Conservation (phyloP, 2,888 invertebrate genomes). For the Saturnia pavonia region DNA sequence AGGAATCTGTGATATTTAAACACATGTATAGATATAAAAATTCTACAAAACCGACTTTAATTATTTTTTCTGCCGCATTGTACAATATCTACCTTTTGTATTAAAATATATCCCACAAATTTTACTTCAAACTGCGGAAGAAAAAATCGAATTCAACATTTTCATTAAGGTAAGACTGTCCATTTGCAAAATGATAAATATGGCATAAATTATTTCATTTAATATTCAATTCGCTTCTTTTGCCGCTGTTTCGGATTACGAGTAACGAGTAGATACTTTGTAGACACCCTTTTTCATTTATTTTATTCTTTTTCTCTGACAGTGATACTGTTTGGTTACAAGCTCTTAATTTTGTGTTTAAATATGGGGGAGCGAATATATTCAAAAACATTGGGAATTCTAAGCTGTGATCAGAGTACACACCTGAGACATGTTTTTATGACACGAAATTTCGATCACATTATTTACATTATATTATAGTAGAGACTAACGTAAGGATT, state of each 20-base stretch:
- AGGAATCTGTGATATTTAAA: no score
- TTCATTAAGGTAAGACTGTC: conserved; percentile 80
- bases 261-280: conserved; percentile 68
- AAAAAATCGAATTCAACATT: conserved; percentile 65
- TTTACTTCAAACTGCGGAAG: conserved; percentile 24
- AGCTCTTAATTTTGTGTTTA: conserved; percentile 77
- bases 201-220: conserved; percentile 83
- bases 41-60: no score
- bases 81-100: neutral
- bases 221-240: conserved; percentile 82
- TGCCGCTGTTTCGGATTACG: conserved; percentile 62
- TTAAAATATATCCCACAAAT: conserved; percentile 10
- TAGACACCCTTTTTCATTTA: conserved; percentile 73
- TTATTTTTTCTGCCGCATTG: neutral
- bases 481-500: neutral
- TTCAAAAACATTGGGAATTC: conserved; percentile 69
- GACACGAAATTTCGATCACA: neutral
- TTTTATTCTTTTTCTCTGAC: conserved; percentile 48
- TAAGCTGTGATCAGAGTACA: conserved; percentile 46
- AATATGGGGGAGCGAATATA: conserved; percentile 71
- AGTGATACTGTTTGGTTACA: conserved; percentile 74
- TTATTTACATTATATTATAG: neutral
- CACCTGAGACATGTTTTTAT: conserved; percentile 51
- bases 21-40: no score
- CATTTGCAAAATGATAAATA: conserved; percentile 82